Evolutionary conservation across 1,140 invertebrate genomes (phyloP), one percentile per base, ranked within the genome.

Genomic region (Drosophila equinoxialis): DNA sequence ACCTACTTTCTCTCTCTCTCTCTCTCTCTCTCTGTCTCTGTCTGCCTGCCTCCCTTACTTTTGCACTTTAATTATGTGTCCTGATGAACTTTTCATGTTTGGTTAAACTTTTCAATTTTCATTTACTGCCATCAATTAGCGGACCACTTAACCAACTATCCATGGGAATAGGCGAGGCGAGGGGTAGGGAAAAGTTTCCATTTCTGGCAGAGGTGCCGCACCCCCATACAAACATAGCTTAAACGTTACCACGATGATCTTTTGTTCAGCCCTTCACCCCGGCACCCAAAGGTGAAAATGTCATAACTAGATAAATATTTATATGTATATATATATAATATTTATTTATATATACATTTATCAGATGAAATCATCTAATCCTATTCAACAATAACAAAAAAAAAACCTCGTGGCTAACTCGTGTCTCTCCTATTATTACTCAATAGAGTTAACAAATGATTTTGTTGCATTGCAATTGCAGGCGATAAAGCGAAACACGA

Each of bases 401-500:
- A 39, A 39, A 20, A 17, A 20, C 26, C 37, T 13, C 20, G 23
- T 61, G 59, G 30, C 59, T 20, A 23, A 39, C 60, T 62, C 23
- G n/a, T 37, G 39, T 39, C 10, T 30, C 30, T 37, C 35, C 57
- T 39, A 39, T 59, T 59, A 62, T 62, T 62, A 62, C 60, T 62
- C 60, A 62, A 62, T 62, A 62, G 26, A 41, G 23, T 59, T 59
- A 59, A 45, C 37, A 62, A 62, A 62, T 41, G 60, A 62, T 62
- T 62, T 59, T 59, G 60, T 62, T 62, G 60, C 60, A 62, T 62
- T 64, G 62, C 42, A 48, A 64, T 64, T 64, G 62, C 42, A 45
- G 41, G 61, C 81, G 70, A 84, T 81, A 85, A 86, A 79, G 74
- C 71, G 74, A 73, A 77, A 76, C 83, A 81, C 74, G 65, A 85